phyloP scores from a whole-genome alignment of 2,797 vertebrate genomes.

The Girardinus metallicus region DNA sequence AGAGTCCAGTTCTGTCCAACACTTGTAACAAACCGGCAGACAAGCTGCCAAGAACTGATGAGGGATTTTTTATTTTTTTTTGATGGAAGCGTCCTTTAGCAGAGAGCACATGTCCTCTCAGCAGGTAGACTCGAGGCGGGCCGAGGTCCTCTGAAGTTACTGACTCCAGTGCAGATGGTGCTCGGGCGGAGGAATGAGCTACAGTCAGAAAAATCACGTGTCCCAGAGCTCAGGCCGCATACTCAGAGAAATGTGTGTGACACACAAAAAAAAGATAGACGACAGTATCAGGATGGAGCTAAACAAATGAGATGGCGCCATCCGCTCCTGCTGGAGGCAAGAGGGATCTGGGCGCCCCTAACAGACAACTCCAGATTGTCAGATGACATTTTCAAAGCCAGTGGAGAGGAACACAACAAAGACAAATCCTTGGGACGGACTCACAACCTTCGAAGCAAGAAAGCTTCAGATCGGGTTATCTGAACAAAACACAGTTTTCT shows the following conservation, averaged over 20 bases:
- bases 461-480: conserved; percentile 17
- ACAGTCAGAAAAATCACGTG: conserved; percentile 42
- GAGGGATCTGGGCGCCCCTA: conserved; percentile 28
- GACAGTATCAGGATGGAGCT: conserved; percentile 45
- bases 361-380: conserved; percentile 48
- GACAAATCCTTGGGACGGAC: conserved; percentile 26
- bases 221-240: conserved; percentile 33
- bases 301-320: conserved; percentile 63
- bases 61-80: conserved; percentile 21
- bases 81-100: conserved; percentile 49
- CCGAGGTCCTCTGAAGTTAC: conserved; percentile 51
- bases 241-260: conserved; percentile 27
- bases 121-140: conserved; percentile 51
- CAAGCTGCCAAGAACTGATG: conserved; percentile 50
- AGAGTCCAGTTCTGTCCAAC: conserved; percentile 68
- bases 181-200: conserved; percentile 46
- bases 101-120: conserved; percentile 66
- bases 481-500: background rate
- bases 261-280: conserved; percentile 55
- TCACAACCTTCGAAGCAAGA: conserved; percentile 9
- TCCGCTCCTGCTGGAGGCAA: conserved; percentile 38
- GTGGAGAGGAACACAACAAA: conserved; percentile 39
- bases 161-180: conserved; percentile 62
- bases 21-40: conserved; percentile 52
- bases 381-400: conserved; percentile 66